phyloP scores from a whole-genome alignment of 2,888 invertebrate genomes.

The Lamellibrachia columna region DNA sequence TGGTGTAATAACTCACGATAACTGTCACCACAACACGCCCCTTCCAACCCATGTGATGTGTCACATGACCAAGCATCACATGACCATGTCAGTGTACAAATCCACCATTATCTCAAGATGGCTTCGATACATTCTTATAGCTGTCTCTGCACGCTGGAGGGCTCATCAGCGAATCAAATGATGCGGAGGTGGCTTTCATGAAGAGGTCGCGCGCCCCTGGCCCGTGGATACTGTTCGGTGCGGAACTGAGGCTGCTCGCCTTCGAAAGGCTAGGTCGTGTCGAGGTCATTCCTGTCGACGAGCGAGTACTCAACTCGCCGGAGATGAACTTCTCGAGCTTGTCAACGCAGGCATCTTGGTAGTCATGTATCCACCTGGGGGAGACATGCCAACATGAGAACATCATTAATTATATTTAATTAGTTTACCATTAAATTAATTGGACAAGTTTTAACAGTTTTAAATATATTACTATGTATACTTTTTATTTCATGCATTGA shows the following conservation, averaged over 20 bases:
- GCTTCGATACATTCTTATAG: background rate
- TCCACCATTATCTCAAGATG: background rate
- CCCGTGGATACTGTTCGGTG: background rate
- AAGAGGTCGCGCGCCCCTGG: background rate
- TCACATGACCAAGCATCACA: background rate
- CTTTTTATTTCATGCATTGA: too few relatives aligned
- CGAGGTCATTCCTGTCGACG: slow-evolving; percentile 13
- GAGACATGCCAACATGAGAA: background rate
- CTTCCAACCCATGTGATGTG: background rate
- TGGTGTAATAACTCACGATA: background rate
- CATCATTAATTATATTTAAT: background rate
- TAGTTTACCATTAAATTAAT: background rate
- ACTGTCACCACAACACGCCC: background rate
- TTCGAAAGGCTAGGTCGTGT: slow-evolving; percentile 32
- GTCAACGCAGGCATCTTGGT: slow-evolving; percentile 98
- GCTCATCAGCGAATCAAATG: background rate
- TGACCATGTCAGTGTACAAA: background rate
- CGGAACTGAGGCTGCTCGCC: slow-evolving; percentile 32
- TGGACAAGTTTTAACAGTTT: too few relatives aligned
- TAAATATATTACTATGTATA: too few relatives aligned
- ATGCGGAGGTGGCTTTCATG: background rate
- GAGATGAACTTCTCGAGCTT: slow-evolving; percentile 95
- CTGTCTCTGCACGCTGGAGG: background rate
- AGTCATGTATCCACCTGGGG: slow-evolving; percentile 94
- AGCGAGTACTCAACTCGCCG: slow-evolving; percentile 44